Base-by-base conservation (phyloP, 2,113 vertebrate genomes). In the Tor tambroides region DNA sequence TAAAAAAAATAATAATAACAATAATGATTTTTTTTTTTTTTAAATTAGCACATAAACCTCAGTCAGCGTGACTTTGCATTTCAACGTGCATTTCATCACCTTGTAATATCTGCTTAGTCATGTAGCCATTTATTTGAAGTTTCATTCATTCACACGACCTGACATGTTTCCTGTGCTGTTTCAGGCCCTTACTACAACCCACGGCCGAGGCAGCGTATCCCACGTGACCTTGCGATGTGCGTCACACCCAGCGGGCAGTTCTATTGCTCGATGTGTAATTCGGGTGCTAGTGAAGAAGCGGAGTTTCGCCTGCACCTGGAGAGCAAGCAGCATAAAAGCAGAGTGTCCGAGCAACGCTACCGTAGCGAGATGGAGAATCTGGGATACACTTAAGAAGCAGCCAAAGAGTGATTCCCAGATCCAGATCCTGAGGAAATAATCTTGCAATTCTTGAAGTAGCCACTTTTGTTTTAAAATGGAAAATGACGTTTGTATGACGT, bases 191-290 rank as follows among this genome's bases (percentile, higher is more conserved):
- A 99, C 92, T 99, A 96, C 94, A 98, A 97, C 91, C 97, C 97
- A 0, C 96, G 98, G 26, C 97, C 98, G 0, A 96, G 98, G 65
- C 98, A 99, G 94, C 95, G 97, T 76, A 99, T 99, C 88, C 98
- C 98, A 4, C 95, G 98, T 0, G 98, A 99, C 90, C 94, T 99
- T 83, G 98, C 98, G 88, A 99, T 99, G 98, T 99, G 98, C 0
- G 98, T 99, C 83, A 99, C 98, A 1, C 98, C 98, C 87, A 99
- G 98, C 0, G 98, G 98, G 54, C 98, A 98, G 94, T 99, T 98
- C 94, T 99, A 99, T 94, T 99, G 98, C 92, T 99, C 97, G 85
- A 98, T 99, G 98, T 99, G 98, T 93, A 98, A 99, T 59, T 96
- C 96, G 0, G 98, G 98, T 4, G 98, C 98, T 32, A 94, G 97